Percentiles rank a stretch among this genome's conserved stretches.
phyloP scores from a whole-genome alignment of 2,113 vertebrate genomes.

The Noctilio leporinus region DNA sequence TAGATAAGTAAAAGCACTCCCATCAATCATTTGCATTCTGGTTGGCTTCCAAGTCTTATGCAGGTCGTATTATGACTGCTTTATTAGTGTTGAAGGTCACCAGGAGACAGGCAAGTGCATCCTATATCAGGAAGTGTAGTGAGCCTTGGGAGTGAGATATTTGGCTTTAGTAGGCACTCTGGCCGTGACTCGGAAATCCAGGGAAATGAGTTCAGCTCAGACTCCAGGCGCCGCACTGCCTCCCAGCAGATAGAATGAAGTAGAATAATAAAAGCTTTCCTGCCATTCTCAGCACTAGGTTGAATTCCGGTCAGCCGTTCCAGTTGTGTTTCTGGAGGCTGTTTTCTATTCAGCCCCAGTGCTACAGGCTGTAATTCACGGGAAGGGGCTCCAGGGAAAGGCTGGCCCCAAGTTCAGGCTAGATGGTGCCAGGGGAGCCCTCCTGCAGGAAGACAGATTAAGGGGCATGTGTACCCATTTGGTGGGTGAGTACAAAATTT shows the following conservation, averaged over 20 bases:
- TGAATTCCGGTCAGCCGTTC: slow-evolving; percentile 81
- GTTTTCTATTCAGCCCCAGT: slow-evolving; percentile 51
- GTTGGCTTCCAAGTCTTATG: slow-evolving; percentile 73
- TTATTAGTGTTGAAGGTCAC: slow-evolving; percentile 92
- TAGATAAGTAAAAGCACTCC: slow-evolving; percentile 62
- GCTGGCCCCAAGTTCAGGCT: slow-evolving; percentile 45
- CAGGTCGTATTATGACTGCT: slow-evolving; percentile 86
- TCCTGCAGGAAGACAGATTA: slow-evolving; percentile 81
- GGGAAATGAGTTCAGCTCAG: slow-evolving; percentile 82
- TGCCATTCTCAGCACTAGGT: slow-evolving; percentile 85
- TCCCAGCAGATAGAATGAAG: slow-evolving; percentile 77
- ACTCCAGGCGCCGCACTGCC: slow-evolving; percentile 83
- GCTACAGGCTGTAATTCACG: slow-evolving; percentile 49
- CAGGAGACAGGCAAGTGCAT: slow-evolving; percentile 89
- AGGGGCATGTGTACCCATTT: slow-evolving; percentile 35
- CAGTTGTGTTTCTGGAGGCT: slow-evolving; percentile 55
- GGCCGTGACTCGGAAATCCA: slow-evolving; percentile 87
- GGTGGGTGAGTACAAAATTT: slow-evolving; percentile 56
- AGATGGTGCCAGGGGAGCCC: slow-evolving; percentile 39
- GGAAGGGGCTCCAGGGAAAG: slow-evolving; percentile 49
- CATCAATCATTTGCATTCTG: slow-evolving; percentile 56
- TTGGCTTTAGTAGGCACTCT: slow-evolving; percentile 78
- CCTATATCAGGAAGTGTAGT: slow-evolving; percentile 90
- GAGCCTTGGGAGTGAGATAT: slow-evolving; percentile 87
- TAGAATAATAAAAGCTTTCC: slow-evolving; percentile 87